These are phyloP conservation scores for Psephotus haematonotus DNA, from an alignment of 2,113 vertebrate species.

Conservation along the genomic window DNA sequence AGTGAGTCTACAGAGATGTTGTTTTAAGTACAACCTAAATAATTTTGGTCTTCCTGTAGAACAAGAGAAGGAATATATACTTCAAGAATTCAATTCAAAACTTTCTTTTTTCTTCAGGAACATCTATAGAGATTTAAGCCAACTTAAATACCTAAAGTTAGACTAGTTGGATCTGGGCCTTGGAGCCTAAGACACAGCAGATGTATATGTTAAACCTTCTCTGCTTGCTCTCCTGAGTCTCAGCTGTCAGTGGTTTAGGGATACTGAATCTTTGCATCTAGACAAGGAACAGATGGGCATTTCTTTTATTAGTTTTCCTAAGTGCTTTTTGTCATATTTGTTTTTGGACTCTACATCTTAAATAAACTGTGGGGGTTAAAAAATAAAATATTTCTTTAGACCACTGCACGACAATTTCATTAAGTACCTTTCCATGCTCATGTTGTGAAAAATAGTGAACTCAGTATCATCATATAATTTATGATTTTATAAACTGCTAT, in stretches of 20 bases:
- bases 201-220: background rate
- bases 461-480: background rate
- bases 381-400: background rate
- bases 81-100: background rate
- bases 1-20: background rate
- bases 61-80: background rate
- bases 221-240: background rate
- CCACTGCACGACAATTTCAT: rapidly evolving
- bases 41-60: background rate
- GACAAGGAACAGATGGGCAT: background rate
- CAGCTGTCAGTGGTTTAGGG: background rate
- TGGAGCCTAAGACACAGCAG: background rate
- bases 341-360: background rate
- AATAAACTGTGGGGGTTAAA: background rate
- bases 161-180: background rate
- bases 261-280: background rate
- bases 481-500: background rate
- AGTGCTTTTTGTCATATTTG: background rate
- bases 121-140: background rate
- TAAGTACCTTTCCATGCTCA: background rate
- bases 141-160: background rate
- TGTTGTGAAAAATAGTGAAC: background rate
- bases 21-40: background rate
- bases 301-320: background rate
- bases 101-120: background rate